phyloP scores from a whole-genome alignment of 2,888 invertebrate species.

The Merodon equestris region DNA sequence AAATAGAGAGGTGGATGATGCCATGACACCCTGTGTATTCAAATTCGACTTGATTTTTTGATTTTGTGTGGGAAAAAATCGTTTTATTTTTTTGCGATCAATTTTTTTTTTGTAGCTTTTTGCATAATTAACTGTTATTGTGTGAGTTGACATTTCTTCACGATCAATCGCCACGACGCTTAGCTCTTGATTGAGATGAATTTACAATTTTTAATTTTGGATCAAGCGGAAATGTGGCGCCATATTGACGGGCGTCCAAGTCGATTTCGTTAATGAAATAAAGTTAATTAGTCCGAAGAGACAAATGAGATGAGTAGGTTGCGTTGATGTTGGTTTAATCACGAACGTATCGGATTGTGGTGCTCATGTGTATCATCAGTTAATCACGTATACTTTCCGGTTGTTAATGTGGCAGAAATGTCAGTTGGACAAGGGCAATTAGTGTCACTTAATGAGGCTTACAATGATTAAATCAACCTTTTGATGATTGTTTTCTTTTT shows the following conservation, averaged over 20 bases:
- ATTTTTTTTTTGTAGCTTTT: constrained; percentile 6
- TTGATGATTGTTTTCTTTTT: too few relatives aligned
- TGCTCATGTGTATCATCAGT: too few relatives aligned
- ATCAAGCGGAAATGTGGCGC: constrained; percentile 57
- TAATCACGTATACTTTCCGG: too few relatives aligned
- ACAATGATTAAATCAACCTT: too few relatives aligned
- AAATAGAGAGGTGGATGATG: too few relatives aligned
- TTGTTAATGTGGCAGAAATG: too few relatives aligned
- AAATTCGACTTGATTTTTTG: constrained; percentile 10
- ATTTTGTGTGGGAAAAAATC: constrained; percentile 10
- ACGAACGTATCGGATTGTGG: too few relatives aligned
- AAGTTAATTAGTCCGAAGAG: neutral
- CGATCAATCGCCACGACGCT: too few relatives aligned
- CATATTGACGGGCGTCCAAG: constrained; percentile 33
- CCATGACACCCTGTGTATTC: too few relatives aligned
- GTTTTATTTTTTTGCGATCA: neutral
- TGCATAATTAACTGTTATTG: constrained; percentile 45
- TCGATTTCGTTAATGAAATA: neutral
- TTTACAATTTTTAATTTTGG: constrained; percentile 28
- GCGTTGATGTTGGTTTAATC: neutral
- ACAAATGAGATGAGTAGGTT: constrained; percentile 32
- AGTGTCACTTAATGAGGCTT: too few relatives aligned
- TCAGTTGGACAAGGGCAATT: too few relatives aligned
- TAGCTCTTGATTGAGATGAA: constrained; percentile 15
- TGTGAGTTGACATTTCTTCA: neutral